Evolutionary conservation across 2,888 invertebrate species (phyloP).

Genomic region (Aproaerema taeniolella): DNA sequence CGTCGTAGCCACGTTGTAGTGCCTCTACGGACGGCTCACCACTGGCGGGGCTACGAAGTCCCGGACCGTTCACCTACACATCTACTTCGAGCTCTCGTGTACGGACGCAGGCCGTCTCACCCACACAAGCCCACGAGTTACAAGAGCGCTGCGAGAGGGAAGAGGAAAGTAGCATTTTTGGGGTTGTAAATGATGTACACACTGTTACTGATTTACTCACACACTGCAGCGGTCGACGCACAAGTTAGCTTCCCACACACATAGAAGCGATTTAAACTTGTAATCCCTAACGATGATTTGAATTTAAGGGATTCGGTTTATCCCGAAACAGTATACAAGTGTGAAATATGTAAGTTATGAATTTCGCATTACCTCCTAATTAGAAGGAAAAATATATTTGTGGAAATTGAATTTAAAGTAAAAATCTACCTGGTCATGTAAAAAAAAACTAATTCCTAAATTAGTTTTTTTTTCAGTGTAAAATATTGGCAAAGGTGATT

Average conservation of each 20-base stretch:
- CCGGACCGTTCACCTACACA: conserved; percentile 67
- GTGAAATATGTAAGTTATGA: conserved; percentile 7
- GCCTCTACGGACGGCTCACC: conserved; percentile 58
- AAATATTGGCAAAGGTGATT: too few relatives aligned
- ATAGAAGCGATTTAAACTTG: conserved; percentile 69
- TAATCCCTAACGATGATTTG: conserved; percentile 73
- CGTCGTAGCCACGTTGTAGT: conserved; percentile 64
- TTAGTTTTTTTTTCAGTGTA: too few relatives aligned
- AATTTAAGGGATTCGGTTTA: conserved; percentile 62
- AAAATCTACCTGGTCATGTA: too few relatives aligned
- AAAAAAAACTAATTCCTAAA: too few relatives aligned
- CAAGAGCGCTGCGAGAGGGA: conserved; percentile 53
- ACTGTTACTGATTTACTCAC: conserved; percentile 60
- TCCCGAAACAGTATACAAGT: conserved; percentile 32
- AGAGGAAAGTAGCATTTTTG: conserved; percentile 68
- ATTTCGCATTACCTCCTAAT: too few relatives aligned
- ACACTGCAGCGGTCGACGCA: conserved; percentile 41
- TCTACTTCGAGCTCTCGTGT: conserved; percentile 39
- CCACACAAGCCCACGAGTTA: conserved; percentile 44
- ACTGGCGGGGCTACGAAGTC: conserved; percentile 72
- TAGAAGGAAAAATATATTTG: too few relatives aligned
- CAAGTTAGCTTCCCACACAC: conserved; percentile 51
- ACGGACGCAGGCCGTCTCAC: conserved; percentile 36
- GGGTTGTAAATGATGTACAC: conserved; percentile 68
- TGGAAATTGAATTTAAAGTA: too few relatives aligned